A percentile compares a stretch with the other conserved stretches of the same genome.
These are phyloP conservation scores for Mesembrinibis cayennensis DNA, from an alignment of 2,113 vertebrate species.

Conservation along the genomic window DNA sequence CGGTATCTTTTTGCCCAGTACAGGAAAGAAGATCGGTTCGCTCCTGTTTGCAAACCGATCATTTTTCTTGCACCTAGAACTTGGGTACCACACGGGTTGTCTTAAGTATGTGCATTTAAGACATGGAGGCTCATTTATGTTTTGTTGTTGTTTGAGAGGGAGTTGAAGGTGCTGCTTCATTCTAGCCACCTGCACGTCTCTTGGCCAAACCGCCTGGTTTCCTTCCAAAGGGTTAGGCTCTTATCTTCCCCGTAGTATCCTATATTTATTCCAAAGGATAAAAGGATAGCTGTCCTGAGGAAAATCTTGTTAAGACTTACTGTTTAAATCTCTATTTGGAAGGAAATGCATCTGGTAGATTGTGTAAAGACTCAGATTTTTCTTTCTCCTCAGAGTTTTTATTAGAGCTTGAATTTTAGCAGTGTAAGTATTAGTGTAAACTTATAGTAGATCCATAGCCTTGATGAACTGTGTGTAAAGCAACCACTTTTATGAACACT, in stretches of 20 bases:
- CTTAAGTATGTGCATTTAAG: background rate
- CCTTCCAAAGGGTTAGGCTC: background rate
- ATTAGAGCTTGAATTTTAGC: background rate
- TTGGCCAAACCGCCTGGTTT: background rate
- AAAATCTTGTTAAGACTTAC: background rate
- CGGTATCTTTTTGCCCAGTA: background rate
- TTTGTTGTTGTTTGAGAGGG: background rate
- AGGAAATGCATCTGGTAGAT: background rate
- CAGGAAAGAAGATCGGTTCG: background rate
- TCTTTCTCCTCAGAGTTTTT: background rate
- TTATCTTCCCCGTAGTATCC: background rate
- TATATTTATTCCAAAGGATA: background rate
- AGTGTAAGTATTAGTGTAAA: background rate
- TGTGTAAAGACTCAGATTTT: background rate
- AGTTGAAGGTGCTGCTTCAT: background rate
- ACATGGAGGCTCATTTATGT: background rate
- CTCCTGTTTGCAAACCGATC: background rate
- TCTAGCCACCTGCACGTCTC: background rate
- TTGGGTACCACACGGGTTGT: rapidly evolving
- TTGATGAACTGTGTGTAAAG: background rate
- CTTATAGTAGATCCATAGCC: background rate
- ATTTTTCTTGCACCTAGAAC: background rate
- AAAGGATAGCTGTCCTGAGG: background rate
- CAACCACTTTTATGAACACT: background rate
- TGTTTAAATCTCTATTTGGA: background rate